Percentiles rank a stretch among this genome's conserved stretches.
phyloP scores from a whole-genome alignment of 2,888 invertebrate genomes.

The Augochlorella aurata region DNA sequence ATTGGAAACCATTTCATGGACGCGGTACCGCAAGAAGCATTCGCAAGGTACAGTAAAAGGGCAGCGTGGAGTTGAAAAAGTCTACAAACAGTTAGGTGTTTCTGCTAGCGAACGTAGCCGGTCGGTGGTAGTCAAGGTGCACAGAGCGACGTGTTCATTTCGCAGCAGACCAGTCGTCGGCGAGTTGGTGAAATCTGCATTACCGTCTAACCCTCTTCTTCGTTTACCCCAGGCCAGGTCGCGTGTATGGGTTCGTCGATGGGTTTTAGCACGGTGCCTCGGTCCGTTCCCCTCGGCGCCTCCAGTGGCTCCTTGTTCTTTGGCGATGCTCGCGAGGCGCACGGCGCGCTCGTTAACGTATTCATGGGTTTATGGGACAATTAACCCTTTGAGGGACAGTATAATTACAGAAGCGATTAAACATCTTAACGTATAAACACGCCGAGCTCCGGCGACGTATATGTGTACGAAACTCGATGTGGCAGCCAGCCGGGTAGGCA shows the following conservation, averaged over 20 bases:
- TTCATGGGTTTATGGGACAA: conserved; percentile 81
- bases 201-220: conserved; percentile 15
- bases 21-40: background rate
- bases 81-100: background rate
- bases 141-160: background rate
- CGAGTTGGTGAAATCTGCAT: conserved; percentile 35
- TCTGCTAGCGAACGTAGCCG: background rate
- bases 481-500: conserved; percentile 70
- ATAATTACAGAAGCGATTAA: conserved; percentile 82
- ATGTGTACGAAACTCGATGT: conserved; percentile 74
- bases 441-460: conserved; percentile 60
- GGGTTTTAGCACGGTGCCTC: conserved; percentile 31
- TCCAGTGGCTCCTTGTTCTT: conserved; percentile 59
- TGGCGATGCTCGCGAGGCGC: conserved; percentile 65
- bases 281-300: conserved; percentile 21
- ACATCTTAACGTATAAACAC: conserved; percentile 81
- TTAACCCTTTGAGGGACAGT: conserved; percentile 82
- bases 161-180: background rate
- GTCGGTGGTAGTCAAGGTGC: background rate
- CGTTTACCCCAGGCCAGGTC: background rate
- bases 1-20: too few relatives aligned
- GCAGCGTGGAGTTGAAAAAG: background rate
- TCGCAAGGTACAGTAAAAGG: background rate
- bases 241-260: conserved; percentile 37
- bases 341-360: conserved; percentile 79